Percentiles rank a stretch among this genome's conserved stretches.
These are phyloP conservation scores for Calcarius lapponicus DNA, from an alignment of 2,797 vertebrate species.

Conservation along the genomic window DNA sequence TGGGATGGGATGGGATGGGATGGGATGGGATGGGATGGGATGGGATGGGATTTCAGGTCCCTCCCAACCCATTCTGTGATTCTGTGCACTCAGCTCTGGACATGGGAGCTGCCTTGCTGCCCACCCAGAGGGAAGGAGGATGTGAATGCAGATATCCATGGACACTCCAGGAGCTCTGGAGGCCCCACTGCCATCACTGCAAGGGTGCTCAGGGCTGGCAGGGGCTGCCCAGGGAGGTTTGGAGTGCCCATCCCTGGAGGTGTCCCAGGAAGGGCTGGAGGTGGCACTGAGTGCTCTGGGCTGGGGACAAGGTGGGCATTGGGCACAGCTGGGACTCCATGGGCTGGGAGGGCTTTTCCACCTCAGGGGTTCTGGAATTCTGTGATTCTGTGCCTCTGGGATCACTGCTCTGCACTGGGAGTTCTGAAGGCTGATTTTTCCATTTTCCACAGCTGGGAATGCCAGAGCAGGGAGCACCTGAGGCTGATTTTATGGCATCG, in stretches of 20 bases:
- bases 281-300: background rate
- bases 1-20: no score
- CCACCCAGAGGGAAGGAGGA: background rate
- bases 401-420: background rate
- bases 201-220: background rate
- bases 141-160: background rate
- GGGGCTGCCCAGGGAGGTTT: background rate
- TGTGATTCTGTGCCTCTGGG: background rate
- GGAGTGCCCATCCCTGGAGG: background rate
- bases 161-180: background rate
- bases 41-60: accelerated
- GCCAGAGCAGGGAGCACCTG: background rate
- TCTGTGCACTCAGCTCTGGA: no score
- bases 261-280: accelerated
- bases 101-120: background rate
- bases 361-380: no score
- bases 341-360: background rate
- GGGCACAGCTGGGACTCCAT: no score
- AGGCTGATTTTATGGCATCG: background rate
- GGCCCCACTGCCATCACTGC: background rate
- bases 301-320: background rate
- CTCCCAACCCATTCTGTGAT: background rate
- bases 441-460: background rate
- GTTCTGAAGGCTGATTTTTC: background rate
- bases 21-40: no score